A percentile compares a stretch with the other conserved stretches of the same genome.
Evolutionary conservation across 2,888 invertebrate species (phyloP).

Genomic region (Agapostemon virescens): DNA sequence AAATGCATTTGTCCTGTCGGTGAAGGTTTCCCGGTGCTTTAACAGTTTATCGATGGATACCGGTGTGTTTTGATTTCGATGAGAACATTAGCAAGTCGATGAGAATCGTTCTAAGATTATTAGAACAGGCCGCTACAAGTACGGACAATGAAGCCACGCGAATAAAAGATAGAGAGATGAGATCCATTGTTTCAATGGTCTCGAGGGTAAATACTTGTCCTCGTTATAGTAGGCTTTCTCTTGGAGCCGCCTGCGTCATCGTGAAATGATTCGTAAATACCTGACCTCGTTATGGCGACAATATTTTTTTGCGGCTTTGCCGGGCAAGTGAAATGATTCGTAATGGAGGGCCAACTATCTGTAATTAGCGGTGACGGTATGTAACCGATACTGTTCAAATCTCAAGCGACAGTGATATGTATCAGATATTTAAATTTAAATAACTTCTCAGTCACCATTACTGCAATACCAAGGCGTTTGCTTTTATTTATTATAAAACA

Average conservation of each 20-base stretch:
- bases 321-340: slow-evolving; percentile 44
- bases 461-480: too few species aligned
- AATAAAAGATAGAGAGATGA: slow-evolving; percentile 65
- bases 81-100: slow-evolving; percentile 50
- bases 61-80: slow-evolving; percentile 20
- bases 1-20: not conserved
- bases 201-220: slow-evolving; percentile 69
- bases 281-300: slow-evolving; percentile 63
- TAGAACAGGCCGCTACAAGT: slow-evolving; percentile 40
- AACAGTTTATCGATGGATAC: not conserved
- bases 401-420: not conserved
- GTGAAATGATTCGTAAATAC: slow-evolving; percentile 66
- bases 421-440: too few species aligned
- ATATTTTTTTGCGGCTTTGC: slow-evolving; percentile 37
- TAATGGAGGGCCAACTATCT: slow-evolving; percentile 38
- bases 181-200: slow-evolving; percentile 65
- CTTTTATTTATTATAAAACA: too few species aligned
- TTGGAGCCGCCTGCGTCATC: slow-evolving; percentile 36
- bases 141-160: slow-evolving; percentile 55
- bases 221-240: slow-evolving; percentile 58
- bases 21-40: not conserved
- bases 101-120: slow-evolving; percentile 53
- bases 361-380: slow-evolving; percentile 51
- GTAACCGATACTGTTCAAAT: not conserved
- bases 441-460: too few species aligned